Base-by-base conservation (phyloP, 2,888 invertebrate species). In the Poecilus cupreus region DNA sequence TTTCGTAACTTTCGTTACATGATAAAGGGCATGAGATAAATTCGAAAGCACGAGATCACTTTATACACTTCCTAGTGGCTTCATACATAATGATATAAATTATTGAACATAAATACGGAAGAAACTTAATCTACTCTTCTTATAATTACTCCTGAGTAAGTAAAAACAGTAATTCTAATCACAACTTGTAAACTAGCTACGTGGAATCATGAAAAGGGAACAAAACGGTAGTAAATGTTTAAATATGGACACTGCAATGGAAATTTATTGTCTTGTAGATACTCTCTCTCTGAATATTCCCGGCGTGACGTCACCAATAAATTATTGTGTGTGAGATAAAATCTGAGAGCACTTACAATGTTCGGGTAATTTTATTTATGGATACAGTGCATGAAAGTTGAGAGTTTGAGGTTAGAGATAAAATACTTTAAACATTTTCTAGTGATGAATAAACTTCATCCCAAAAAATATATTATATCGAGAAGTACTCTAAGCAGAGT, bases 51-150 rank as follows among this genome's bases (percentile, higher is more conserved):
- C 13, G 60, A 68, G 37, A 37, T 10, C 46, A 46, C 46, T 72
- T 46, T 60, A 32, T 24, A 16, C 13, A 72, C 72, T 72, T 72
- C 72, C 72, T 43, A n/a, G 22, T 18, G 6, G 32, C 16, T 68
- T 68, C 68, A 22, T 22, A 60, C 24, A 22, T 72, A 72, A 72
- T 72, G 72, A 72, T 72, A 72, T 24, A 72, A 46, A 72, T 72
- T 72, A 72, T 72, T 43, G 46, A 72, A 26, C 20, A 22, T 24
- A 72, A 72, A 43, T 72, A 72, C 72, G 72, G 72, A 72, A 72
- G 72, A 22, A 18, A 37, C 24, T 46, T 3, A 11, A 60, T 24
- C 16, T 72, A 46, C 39, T 43, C 43, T 46, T 46, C 46, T 46
- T 43, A 24, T 72, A 72, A 72, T 72, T 72, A 72, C 22, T 20